Conservation (phyloP, 2,797 vertebrate genomes). For the Parauchenoglanis punctatus region DNA sequence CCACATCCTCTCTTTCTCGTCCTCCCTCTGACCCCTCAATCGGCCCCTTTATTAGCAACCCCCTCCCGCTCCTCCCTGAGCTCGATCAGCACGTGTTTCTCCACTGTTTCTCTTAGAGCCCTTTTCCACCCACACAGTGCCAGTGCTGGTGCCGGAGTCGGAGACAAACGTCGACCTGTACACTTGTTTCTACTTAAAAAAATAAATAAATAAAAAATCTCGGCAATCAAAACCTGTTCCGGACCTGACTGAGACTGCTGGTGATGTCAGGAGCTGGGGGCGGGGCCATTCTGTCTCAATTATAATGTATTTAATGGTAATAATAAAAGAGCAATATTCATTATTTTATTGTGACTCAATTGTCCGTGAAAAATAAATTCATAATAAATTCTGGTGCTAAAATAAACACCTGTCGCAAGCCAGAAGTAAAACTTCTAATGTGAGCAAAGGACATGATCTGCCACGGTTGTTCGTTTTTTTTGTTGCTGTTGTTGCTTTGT, state of each 20-base stretch:
- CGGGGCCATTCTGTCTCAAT: too few relatives aligned
- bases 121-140: constrained; percentile 27
- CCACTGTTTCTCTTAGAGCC: constrained; percentile 24
- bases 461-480: background rate
- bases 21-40: background rate
- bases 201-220: too few relatives aligned
- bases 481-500: background rate
- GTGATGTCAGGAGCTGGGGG: background rate
- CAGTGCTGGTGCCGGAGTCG: constrained; percentile 1
- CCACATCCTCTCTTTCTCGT: constrained; percentile 30
- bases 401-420: background rate
- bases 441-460: background rate
- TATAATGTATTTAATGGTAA: background rate
- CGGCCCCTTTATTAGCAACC: background rate
- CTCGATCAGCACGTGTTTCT: constrained; percentile 21
- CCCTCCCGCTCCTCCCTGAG: background rate
- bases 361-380: too few relatives aligned
- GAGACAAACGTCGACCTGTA: background rate
- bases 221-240: too few relatives aligned
- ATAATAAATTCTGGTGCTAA: background rate
- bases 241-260: background rate
- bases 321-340: too few relatives aligned
- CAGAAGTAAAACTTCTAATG: background rate
- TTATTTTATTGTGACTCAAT: background rate
- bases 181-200: background rate